Evolutionary conservation across 2,888 invertebrate species (phyloP).

Genomic region (Tiliacea citrago): DNA sequence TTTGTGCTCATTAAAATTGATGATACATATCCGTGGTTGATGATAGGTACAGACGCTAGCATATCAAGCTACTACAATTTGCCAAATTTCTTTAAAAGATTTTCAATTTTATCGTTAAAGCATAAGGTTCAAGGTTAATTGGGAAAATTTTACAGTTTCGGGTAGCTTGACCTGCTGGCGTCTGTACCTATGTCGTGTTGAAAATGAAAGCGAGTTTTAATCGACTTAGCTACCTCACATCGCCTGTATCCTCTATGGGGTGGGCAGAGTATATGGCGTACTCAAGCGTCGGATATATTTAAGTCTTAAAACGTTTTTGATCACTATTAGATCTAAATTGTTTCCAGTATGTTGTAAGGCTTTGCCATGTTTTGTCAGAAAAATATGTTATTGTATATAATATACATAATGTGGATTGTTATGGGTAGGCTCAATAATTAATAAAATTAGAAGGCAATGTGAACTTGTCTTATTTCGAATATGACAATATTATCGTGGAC

Average conservation of each 20-base stretch:
- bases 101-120: no score
- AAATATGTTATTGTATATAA: no score
- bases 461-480: background rate
- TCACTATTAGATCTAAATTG: background rate
- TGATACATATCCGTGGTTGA: background rate
- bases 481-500: background rate
- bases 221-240: background rate
- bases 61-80: no score
- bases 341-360: background rate
- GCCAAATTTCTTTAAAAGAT: no score
- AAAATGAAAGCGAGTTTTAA: background rate
- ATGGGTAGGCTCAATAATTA: background rate
- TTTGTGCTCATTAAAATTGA: conserved; percentile 11
- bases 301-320: background rate
- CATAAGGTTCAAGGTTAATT: no score
- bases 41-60: no score
- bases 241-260: background rate
- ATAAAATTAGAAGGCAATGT: background rate
- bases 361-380: background rate
- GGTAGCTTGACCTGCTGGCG: no score
- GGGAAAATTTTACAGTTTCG: no score
- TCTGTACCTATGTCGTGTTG: background rate
- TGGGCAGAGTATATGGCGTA: background rate
- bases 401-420: background rate
- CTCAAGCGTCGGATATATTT: background rate